These are phyloP conservation scores for Chelon labrosus DNA, from an alignment of 2,797 vertebrate genomes.

Conservation along the genomic window DNA sequence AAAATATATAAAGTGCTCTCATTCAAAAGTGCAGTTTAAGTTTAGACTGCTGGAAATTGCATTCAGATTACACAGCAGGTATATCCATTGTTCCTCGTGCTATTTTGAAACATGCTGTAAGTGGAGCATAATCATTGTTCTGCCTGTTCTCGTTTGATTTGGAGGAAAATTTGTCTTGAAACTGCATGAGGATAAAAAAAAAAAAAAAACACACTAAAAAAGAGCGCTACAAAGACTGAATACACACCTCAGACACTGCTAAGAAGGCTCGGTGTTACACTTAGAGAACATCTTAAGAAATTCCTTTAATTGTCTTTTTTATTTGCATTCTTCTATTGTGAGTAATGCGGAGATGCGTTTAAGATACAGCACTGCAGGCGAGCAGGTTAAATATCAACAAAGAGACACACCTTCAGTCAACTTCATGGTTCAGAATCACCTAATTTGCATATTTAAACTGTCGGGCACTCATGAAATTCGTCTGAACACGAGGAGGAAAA, in stretches of 20 bases:
- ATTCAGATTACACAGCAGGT: conserved; percentile 74
- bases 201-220: conserved; percentile 7
- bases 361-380: not conserved
- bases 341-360: not conserved
- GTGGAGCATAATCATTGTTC: conserved; percentile 38
- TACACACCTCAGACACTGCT: not conserved
- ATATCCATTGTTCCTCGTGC: conserved; percentile 49
- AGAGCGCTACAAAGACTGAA: conserved; percentile 4
- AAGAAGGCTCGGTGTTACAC: not conserved
- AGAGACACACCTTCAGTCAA: not conserved
- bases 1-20: conserved; percentile 44
- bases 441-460: conserved; percentile 31
- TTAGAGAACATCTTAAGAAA: not conserved
- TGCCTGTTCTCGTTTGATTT: conserved; percentile 66
- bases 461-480: conserved; percentile 5
- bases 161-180: conserved; percentile 42
- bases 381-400: conserved; percentile 12
- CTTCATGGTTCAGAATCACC: not conserved
- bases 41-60: conserved; percentile 62
- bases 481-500: not conserved
- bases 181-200: conserved; percentile 15
- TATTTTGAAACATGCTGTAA: conserved; percentile 41
- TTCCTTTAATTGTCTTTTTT: not conserved
- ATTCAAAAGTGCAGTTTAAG: conserved; percentile 39
- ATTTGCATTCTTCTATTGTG: not conserved